Evolutionary conservation across 2,113 vertebrate genomes (phyloP).

Genomic region (Neolamprologus falcicula): DNA sequence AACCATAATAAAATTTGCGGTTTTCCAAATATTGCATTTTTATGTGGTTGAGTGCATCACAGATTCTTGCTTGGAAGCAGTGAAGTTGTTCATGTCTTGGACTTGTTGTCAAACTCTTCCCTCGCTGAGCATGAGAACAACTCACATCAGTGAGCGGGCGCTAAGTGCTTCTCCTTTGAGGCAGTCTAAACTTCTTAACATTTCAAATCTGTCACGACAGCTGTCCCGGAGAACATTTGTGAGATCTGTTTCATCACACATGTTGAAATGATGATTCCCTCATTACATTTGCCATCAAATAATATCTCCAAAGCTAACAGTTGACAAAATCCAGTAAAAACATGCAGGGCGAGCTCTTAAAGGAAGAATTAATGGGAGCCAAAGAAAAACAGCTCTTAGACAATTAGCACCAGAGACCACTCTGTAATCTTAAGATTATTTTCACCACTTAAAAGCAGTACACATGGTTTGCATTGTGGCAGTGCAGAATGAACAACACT

Average conservation of each 20-base stretch:
- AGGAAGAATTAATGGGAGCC: constrained; percentile 57
- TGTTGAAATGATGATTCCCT: constrained; percentile 48
- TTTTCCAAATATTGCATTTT: background rate
- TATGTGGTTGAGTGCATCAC: background rate
- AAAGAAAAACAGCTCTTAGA: constrained; percentile 67
- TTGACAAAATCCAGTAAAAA: constrained; percentile 56
- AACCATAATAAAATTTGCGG: background rate
- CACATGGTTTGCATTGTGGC: constrained; percentile 65
- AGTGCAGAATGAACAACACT: constrained; percentile 60
- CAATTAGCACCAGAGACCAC: constrained; percentile 69
- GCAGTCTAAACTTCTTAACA: constrained; percentile 41
- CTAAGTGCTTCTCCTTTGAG: constrained; percentile 42
- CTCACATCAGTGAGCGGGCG: constrained; percentile 29
- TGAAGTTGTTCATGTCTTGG: constrained; percentile 4
- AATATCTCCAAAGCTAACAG: constrained; percentile 54
- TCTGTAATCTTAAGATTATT: constrained; percentile 72
- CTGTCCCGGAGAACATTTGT: constrained; percentile 38
- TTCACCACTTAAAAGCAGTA: constrained; percentile 70
- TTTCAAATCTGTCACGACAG: constrained; percentile 53
- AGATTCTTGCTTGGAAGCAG: background rate
- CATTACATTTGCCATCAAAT: constrained; percentile 53
- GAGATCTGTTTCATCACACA: constrained; percentile 46
- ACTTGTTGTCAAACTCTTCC: constrained; percentile 18
- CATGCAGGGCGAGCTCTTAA: constrained; percentile 49
- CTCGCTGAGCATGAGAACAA: constrained; percentile 44